These are phyloP conservation scores for Porites rus DNA, from an alignment of 92 coral and sea anemone genomes.

Conservation along the genomic window DNA sequence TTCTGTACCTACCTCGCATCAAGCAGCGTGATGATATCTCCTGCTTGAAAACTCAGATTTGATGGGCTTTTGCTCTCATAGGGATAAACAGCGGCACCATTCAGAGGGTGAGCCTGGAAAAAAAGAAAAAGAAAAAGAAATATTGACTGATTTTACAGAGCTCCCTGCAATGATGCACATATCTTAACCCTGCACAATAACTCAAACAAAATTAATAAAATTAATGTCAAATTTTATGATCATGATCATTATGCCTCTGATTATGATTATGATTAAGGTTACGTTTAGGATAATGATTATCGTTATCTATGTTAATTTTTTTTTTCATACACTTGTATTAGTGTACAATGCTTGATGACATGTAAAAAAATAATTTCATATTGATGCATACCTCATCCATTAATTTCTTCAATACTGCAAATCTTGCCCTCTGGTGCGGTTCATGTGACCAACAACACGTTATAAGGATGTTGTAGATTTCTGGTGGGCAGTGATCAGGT, in stretches of 20 bases:
- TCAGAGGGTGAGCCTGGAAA: slow-evolving; percentile 82
- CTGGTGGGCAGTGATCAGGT: slow-evolving; percentile 92
- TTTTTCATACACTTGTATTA: no score
- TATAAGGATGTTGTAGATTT: slow-evolving; percentile 77
- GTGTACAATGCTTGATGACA: no score
- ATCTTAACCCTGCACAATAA: no score
- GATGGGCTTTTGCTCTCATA: slow-evolving; percentile 82
- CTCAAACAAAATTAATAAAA: no score
- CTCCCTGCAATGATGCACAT: no score
- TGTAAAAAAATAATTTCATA: no score
- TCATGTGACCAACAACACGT: slow-evolving; percentile 91
- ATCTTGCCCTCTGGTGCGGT: slow-evolving; percentile 79
- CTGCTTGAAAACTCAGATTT: slow-evolving; percentile 77
- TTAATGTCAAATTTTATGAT: no score
- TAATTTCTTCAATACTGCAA: slow-evolving; percentile 71
- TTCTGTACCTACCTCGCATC: slow-evolving; percentile 79
- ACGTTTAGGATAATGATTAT: no score
- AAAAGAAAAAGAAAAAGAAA: neutral
- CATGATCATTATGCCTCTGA: no score
- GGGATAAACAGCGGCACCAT: slow-evolving; percentile 66
- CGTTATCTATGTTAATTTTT: no score
- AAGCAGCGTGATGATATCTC: slow-evolving; percentile 84
- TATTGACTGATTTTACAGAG: neutral
- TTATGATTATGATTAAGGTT: no score
- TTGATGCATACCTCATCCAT: slow-evolving; percentile 65